Conservation (phyloP, 1,140 invertebrate genomes). For the Monochamus saltuarius region DNA sequence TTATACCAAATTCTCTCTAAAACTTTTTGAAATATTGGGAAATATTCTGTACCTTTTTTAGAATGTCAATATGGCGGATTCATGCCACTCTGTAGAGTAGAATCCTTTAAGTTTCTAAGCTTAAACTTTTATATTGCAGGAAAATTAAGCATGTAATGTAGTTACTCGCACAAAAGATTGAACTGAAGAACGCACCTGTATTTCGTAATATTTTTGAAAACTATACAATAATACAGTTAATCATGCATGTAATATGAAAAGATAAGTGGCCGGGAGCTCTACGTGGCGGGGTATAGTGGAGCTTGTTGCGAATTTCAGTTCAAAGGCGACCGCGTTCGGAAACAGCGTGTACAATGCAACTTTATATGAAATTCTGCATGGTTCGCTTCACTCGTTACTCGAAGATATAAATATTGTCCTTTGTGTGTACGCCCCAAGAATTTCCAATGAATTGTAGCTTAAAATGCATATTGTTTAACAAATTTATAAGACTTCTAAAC, state of each 20-base stretch:
- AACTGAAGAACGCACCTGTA: conserved; percentile 8
- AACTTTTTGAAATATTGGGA: too few relatives aligned
- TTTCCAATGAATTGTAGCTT: conserved; percentile 32
- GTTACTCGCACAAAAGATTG: too few relatives aligned
- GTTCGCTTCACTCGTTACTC: conserved; percentile 43
- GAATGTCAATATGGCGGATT: too few relatives aligned
- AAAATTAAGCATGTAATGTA: too few relatives aligned
- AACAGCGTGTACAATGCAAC: conserved; percentile 42
- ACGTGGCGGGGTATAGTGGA: conserved; percentile 31
- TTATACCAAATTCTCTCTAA: too few relatives aligned
- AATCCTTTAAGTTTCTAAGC: too few relatives aligned
- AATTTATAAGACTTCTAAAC: conserved; percentile 31
- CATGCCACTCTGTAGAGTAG: too few relatives aligned
- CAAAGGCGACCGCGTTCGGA: conserved; percentile 39
- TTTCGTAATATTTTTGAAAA: conserved; percentile 33
- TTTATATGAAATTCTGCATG: conserved; percentile 46
- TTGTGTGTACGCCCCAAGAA: conserved; percentile 36
- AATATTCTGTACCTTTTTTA: too few relatives aligned
- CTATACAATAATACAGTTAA: conserved; percentile 36
- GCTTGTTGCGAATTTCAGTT: conserved; percentile 36
- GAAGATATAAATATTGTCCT: conserved; percentile 46
- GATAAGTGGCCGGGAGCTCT: conserved; percentile 30
- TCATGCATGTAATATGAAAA: conserved; percentile 43
- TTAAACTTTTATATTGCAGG: too few relatives aligned
- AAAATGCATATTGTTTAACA: conserved; percentile 34